Evolutionary conservation across 2,797 vertebrate species (phyloP), one percentile per base, ranked within the genome.

Genomic region (Margarornis squamiger): DNA sequence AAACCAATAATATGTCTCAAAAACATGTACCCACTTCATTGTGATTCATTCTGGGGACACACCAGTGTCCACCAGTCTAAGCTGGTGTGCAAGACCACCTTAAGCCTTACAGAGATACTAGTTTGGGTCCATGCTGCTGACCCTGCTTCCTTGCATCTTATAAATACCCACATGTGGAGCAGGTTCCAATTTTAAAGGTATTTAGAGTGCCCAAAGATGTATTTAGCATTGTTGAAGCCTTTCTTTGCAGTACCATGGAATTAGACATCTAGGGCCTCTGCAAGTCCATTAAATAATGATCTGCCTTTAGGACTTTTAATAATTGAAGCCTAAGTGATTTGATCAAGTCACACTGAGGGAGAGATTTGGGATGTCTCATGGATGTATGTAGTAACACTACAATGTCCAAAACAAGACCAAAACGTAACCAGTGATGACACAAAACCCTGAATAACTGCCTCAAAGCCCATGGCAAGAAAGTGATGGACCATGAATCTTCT

Each of bases 81-180:
- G 19, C 12, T 82, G 46, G 19, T 36, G 21, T 18, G 13, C 43
- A 54, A 41, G 46, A 39, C 5, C 0, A 0, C 16, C 39, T 43
- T 41, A 67, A 51, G 17, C 12, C 19, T 66, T 82, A 78, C 3
- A 87, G 34, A 72, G 14, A 38, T 27, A 22, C 3, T 20, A 26
- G 4, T 4, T 46, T 34, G 32, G 3, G 7, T 59, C 26, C 8
- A 13, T 1, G 0, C 17, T 68, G 38, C 34, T 51, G 41, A 10
- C 6, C 5, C 34, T 45, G 8, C 9, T 41, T 58, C 19, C 14
- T 61, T n/a, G 6, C 19, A 24, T 72, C 26, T 57, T 49, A 58
- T 14, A 41, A 75, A 76, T 22, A 32, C 4, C 29, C 21, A 6
- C 11, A 38, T 1, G 2, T 4, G 57, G 29, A 62, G 4, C 3